Conservation (phyloP, 1,140 invertebrate species). For the Lutraria rhynchaena region DNA sequence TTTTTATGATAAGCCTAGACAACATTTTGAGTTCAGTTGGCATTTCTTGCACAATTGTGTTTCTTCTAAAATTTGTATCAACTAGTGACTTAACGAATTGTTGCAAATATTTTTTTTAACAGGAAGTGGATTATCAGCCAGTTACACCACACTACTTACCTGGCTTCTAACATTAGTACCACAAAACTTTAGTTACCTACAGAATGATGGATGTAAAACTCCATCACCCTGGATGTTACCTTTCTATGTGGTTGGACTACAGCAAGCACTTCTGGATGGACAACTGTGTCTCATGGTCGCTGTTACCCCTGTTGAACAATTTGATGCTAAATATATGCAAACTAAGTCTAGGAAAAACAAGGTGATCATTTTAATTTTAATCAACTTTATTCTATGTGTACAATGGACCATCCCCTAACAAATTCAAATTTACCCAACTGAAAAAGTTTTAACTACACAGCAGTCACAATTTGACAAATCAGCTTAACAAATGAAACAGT, state of each 20-base stretch:
- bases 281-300: slow-evolving; percentile 75
- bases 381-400: neutral
- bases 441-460: no score
- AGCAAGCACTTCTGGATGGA: slow-evolving; percentile 77
- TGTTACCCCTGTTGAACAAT: slow-evolving; percentile 71
- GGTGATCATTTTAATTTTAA: no score
- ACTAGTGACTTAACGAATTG: no score
- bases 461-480: no score
- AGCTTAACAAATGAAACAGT: no score
- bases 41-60: no score
- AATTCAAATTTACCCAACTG: no score
- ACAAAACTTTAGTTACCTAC: slow-evolving; percentile 71
- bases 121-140: slow-evolving; percentile 77
- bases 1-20: no score
- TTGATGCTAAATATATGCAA: slow-evolving; percentile 64
- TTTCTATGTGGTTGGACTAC: slow-evolving; percentile 79
- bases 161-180: slow-evolving; percentile 79
- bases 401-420: neutral
- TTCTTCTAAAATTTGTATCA: no score
- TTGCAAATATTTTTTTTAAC: neutral
- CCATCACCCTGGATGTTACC: slow-evolving; percentile 53
- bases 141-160: slow-evolving; percentile 75
- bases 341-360: slow-evolving; percentile 71
- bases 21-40: no score
- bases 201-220: slow-evolving; percentile 33